Base-by-base conservation (phyloP, 1,140 invertebrate genomes). In the Drosophila pallidifrons region DNA sequence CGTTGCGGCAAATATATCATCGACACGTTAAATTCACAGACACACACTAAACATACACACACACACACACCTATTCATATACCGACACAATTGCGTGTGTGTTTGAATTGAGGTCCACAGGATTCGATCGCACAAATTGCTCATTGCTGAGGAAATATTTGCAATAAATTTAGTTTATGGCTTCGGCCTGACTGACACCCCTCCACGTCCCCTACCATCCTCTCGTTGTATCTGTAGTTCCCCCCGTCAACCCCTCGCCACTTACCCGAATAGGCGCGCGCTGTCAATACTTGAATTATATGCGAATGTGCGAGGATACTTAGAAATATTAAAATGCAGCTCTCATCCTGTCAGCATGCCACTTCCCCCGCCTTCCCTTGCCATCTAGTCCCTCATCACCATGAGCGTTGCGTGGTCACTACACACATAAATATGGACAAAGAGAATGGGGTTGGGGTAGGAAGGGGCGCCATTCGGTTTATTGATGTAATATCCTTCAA, bases 131-230 rank as follows among this genome's bases (percentile, higher is more conserved):
- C 88, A 91, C 88, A 91, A 91, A 91, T 91, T 91, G 82, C 87
- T 91, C 88, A 91, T 91, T 91, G 88, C 88, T 91, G 75, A 91
- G 88, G 88, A 91, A 91, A 91, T 91, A 91, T 91, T 91, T 91
- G 88, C 88, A 87, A 91, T 91, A 91, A 91, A 91, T 91, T 91
- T 88, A 91, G 88, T 91, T 91, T 85, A 91, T 88, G 81, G 88
- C 78, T 76, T 81, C 74, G 88, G 67, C 68, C 82, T 73, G 79
- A 89, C 85, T 85, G 86, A 86, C 87, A 82, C 79, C 52, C 16
- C 35, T 3, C 35, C 35, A 38, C 20, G 38, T 30, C 16, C 6
- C 15, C 7, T 2, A 2, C 7, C n/a, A 20, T 28, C 3, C 45
- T 5, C 25, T 3, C 20, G 20, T 25, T 25, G 20, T 25, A 25